Conservation (phyloP, 2,888 invertebrate genomes). For the Euplagia quadripunctaria region DNA sequence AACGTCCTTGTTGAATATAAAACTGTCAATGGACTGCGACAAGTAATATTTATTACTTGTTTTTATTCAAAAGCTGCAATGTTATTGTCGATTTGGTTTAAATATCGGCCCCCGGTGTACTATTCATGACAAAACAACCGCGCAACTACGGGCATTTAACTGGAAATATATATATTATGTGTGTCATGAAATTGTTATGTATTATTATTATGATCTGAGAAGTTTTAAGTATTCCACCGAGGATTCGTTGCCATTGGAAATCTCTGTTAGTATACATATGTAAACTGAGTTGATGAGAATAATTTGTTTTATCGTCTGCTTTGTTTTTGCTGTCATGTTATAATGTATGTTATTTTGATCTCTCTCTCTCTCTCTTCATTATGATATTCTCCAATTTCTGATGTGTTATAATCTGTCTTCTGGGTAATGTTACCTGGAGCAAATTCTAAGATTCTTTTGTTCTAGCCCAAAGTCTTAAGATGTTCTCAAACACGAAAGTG, state of each 20-base stretch:
- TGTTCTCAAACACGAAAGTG: slow-evolving; percentile 39
- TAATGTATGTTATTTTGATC: not conserved
- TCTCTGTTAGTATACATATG: slow-evolving; percentile 27
- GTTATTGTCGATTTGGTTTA: slow-evolving; percentile 52
- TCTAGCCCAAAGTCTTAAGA: not conserved
- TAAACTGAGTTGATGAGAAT: slow-evolving; percentile 29
- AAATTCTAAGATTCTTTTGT: not conserved
- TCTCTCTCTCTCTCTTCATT: slow-evolving; percentile 26
- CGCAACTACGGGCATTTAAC: slow-evolving; percentile 54
- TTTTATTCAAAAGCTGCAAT: slow-evolving; percentile 56
- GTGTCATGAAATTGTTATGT: slow-evolving; percentile 40
- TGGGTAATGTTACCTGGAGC: slow-evolving; percentile 40
- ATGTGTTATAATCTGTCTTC: slow-evolving; percentile 41
- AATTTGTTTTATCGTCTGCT: slow-evolving; percentile 15
- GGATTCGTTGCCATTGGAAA: slow-evolving; percentile 38
- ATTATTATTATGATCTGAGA: slow-evolving; percentile 48
- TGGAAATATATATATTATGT: slow-evolving; percentile 41
- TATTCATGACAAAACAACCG: slow-evolving; percentile 47
- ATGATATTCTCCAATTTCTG: slow-evolving; percentile 28
- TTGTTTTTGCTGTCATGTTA: not conserved
- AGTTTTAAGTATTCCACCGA: slow-evolving; percentile 54
- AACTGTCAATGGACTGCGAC: slow-evolving; percentile 46
- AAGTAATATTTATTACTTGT: slow-evolving; percentile 58
- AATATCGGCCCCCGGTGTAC: slow-evolving; percentile 60
- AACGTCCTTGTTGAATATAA: slow-evolving; percentile 55